Evolutionary conservation across 1,140 invertebrate species (phyloP).

Genomic region (Drosophila nigromelanica): DNA sequence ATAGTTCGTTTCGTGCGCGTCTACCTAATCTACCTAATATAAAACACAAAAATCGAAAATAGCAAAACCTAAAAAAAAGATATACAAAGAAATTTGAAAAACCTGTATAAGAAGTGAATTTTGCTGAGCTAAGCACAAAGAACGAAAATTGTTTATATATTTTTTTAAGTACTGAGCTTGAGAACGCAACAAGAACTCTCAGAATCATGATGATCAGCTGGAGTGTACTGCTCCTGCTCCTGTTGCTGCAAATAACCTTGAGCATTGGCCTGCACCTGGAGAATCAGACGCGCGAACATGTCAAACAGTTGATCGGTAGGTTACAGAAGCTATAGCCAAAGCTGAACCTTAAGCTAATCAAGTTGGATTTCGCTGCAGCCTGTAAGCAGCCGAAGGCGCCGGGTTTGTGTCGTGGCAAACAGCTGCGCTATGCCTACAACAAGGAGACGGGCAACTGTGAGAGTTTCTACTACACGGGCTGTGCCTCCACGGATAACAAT

Average conservation of each 20-base stretch:
- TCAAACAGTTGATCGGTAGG: conserved; percentile 53
- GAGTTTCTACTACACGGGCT: conserved; percentile 77
- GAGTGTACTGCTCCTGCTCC: conserved; percentile 29
- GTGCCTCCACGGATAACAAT: conserved; percentile 70
- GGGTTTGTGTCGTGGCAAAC: conserved; percentile 61
- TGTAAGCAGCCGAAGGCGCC: conserved; percentile 71
- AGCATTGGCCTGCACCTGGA: conserved; percentile 46
- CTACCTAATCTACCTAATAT: too few relatives aligned
- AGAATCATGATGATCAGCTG: conserved; percentile 26
- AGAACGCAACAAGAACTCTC: background rate
- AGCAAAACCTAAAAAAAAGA: background rate
- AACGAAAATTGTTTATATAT: conserved; percentile 13
- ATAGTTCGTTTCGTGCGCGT: conserved; percentile 25
- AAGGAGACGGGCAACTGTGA: conserved; percentile 68
- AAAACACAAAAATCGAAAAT: conserved; percentile 1
- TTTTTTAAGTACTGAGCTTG: conserved; percentile 25
- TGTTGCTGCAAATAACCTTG: conserved; percentile 14
- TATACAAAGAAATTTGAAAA: background rate
- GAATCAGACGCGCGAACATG: conserved; percentile 47
- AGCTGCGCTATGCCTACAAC: conserved; percentile 75
- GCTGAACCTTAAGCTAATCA: background rate
- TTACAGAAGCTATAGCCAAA: background rate
- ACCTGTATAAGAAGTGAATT: background rate
- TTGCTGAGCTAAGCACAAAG: background rate
- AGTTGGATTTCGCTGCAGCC: conserved; percentile 29